Evolutionary conservation across 2,113 vertebrate genomes (phyloP), one percentile per base, ranked within the genome.

Genomic region (Heteronetta atricapilla): DNA sequence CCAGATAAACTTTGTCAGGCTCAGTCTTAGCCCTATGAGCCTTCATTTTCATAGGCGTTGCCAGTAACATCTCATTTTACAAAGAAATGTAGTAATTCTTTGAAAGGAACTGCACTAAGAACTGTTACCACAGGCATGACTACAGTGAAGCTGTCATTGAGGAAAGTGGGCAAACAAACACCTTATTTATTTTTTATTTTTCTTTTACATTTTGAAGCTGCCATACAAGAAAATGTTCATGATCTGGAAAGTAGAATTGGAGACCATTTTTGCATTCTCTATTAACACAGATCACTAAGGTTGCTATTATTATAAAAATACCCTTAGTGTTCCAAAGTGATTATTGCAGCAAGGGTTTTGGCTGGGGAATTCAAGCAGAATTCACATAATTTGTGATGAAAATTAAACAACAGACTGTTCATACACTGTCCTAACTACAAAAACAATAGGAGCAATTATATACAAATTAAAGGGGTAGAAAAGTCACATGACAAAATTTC

Each of bases 131-230:
- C 29, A 68, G 29, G 33, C 20, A 48, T 55, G 34, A 17, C n/a
- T 56, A 22, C 64, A 29, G 28, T 42, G 50, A 91, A 83, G 36
- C 17, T 67, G 28, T 63, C 63, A 67, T 31, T 67, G n/a, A 52
- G 22, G 23, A 42, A 88, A 76, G 11, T 10, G 46, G n/a, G 9
- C 80, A 52, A 89, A 70, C 14, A 82, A 86, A 38, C 4, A 36
- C 17, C 2, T 50, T 68, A 83, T 89, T 90, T n/a, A 40, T 8
- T 38, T 38, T 10, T 38, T 38, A 10, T 38, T 38, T 17, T 2
- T 50, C 64, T 86, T 89, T 90, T 31, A 40, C 7, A 46, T 86
- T 95, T 96, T 74, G 77, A 92, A 82, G 44, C 17, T 59, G 48
- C 13, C 81, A 38, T 59, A 59, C 19, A 82, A 86, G 67, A 89